Evolutionary conservation across 2,888 invertebrate genomes (phyloP), one percentile per base, ranked within the genome.

Genomic region (Plutella xylostella): DNA sequence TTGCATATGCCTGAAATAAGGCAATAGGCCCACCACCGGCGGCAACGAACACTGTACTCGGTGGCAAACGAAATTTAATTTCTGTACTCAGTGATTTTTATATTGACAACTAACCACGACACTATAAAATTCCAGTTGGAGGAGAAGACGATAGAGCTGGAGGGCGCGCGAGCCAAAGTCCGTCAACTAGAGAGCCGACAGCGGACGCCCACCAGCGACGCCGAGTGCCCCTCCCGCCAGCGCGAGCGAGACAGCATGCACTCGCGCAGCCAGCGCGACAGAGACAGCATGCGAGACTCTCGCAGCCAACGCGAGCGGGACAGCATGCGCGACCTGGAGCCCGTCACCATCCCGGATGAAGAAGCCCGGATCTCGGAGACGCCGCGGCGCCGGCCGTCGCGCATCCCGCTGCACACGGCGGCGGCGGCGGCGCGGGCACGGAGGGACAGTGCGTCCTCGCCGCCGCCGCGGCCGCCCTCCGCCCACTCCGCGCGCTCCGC

Each of bases 141-240:
- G 71, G 93, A 94, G 70, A 90, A 90, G 65, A 91, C 89, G 60
- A 92, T 93, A 57, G 92, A 94, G 67, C 62, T 93, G 58, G 93
- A 93, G 70, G 92, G 93, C n/a, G 92, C 93, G 14, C 85, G 88
- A 51, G 93, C 93, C 1, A 87, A 89, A 47, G 86, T 92, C 46
- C 87, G 93, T n/a, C 87, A 92, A 51, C 73, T 92, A 51, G 92
- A 92, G 63, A 88, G 51, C 64, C 71, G 40, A 44, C 47, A 48
- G 42, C 47, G 20, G 14, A 25, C 49, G 22, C 51, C 50, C 43
- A 44, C 72, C 75, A 54, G 69, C 72, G 50, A 52, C 47, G 40
- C 44, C 53, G 40, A 48, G 47, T 51, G 46, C 42, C 49, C 43
- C 53, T 40, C 48, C 46, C 52, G 46, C 42, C 49, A 46, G 63